These are phyloP conservation scores for Mormyrus iriodes DNA, from an alignment of 2,113 vertebrate genomes.

Conservation along the genomic window DNA sequence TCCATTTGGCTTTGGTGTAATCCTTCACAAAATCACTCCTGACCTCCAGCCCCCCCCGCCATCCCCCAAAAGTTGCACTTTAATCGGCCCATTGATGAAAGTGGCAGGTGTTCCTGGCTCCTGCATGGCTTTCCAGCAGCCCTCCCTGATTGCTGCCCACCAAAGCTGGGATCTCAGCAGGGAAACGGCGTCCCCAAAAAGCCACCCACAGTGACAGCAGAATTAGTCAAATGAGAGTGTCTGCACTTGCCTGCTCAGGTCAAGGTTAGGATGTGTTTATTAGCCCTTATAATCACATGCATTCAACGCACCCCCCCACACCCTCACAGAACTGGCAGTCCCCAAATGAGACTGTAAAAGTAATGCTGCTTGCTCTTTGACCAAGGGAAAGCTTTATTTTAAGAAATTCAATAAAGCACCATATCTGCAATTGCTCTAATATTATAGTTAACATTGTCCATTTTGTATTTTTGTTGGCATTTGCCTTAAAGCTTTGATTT, in stretches of 20 bases:
- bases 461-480: neutral
- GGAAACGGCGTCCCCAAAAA: neutral
- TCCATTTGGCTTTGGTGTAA: neutral
- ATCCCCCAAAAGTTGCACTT: neutral
- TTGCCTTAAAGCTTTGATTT: neutral
- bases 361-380: neutral
- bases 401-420: neutral
- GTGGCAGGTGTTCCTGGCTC: neutral
- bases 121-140: neutral
- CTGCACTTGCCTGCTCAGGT: neutral
- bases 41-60: neutral
- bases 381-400: neutral
- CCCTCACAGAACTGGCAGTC: neutral
- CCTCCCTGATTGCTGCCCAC: neutral
- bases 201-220: neutral
- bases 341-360: neutral
- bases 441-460: neutral
- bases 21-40: neutral
- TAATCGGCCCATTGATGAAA: conserved; percentile 16
- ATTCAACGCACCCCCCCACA: neutral
- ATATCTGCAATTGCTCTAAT: neutral
- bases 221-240: conserved; percentile 5
- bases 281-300: neutral
- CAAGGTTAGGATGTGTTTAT: conserved; percentile 9
- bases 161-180: neutral